Evolutionary conservation across 2,797 vertebrate genomes (phyloP), one percentile per base, ranked within the genome.

Genomic region (Urosaurus nigricauda): DNA sequence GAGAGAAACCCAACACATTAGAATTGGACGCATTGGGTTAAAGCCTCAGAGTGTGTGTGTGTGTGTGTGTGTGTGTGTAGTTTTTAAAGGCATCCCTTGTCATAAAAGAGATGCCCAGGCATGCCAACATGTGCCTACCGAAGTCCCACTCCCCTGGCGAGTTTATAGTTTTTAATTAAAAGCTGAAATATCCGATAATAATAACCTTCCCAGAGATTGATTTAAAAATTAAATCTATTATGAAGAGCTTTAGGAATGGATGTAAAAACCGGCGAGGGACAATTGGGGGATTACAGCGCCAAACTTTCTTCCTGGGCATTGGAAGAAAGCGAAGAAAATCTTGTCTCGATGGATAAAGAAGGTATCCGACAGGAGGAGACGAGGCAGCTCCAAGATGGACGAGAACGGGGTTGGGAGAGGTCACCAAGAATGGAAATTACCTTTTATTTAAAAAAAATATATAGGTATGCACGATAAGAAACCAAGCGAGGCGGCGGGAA

Each of bases 211-310:
- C 77, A 6, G 9, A 79, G 89, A 82, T 89, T 89, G 86, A 75
- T 89, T 89, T 89, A 86, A 89, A 89, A 87, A 87, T 87, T 90
- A 90, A 83, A 71, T 87, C 89, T 87, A 90, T 90, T 90, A 83
- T 79, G 89, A 84, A 87, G 81, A 79, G 89, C 89, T 90, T 90
- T 89, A 73, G 89, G 78, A 87, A 87, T 60, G 53, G 85, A 84
- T 87, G 89, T 90, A 78, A 87, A 32, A 88, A 78, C 63, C 32
- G 65, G 37, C 12, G 19, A 71, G 89, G 85, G 70, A 90, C 89
- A 90, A 90, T 84, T 73, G 84, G 51, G 47, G 85, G 89, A 90
- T 90, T 90, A 90, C 80, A 90, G 77, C 79, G 37, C 5, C 53
- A 70, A 85, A 81, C 40, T 74, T 60, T 81, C 78, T 71, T 82